phyloP scores from a whole-genome alignment of 2,888 invertebrate genomes.

The Xanthia icteritia region DNA sequence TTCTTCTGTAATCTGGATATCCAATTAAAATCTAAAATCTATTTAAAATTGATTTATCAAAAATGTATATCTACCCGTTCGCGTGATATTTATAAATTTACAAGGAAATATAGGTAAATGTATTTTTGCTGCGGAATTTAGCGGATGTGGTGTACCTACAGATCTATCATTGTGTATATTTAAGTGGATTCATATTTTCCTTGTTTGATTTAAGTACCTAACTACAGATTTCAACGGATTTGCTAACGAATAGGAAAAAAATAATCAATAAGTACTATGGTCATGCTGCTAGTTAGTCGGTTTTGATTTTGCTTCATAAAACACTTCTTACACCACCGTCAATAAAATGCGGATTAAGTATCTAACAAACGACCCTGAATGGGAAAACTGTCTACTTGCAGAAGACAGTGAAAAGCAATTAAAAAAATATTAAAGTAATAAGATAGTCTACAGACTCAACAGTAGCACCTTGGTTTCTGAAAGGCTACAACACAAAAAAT shows the following conservation, averaged over 20 bases:
- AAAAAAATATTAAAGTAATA: background rate
- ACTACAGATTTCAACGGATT: background rate
- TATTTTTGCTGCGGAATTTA: too few species aligned
- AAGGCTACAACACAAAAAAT: background rate
- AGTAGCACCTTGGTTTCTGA: background rate
- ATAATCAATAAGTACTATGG: background rate
- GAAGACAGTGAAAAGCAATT: background rate
- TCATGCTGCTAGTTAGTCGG: background rate
- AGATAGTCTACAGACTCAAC: background rate
- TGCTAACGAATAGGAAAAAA: background rate
- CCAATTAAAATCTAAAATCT: slow-evolving; percentile 11
- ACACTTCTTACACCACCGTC: background rate
- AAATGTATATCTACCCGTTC: background rate
- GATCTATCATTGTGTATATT: background rate
- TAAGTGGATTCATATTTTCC: slow-evolving; percentile 1
- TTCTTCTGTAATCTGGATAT: slow-evolving; percentile 9
- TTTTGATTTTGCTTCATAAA: background rate
- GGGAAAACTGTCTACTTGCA: background rate
- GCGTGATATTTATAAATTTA: background rate
- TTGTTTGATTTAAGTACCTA: background rate
- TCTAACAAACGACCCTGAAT: slow-evolving; percentile 1
- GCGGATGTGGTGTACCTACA: too few species aligned
- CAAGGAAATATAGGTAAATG: too few species aligned
- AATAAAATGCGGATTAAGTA: slow-evolving; percentile 1
- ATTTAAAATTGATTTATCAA: background rate